Conservation (phyloP, 2,797 vertebrate species). For the Anas capensis region DNA sequence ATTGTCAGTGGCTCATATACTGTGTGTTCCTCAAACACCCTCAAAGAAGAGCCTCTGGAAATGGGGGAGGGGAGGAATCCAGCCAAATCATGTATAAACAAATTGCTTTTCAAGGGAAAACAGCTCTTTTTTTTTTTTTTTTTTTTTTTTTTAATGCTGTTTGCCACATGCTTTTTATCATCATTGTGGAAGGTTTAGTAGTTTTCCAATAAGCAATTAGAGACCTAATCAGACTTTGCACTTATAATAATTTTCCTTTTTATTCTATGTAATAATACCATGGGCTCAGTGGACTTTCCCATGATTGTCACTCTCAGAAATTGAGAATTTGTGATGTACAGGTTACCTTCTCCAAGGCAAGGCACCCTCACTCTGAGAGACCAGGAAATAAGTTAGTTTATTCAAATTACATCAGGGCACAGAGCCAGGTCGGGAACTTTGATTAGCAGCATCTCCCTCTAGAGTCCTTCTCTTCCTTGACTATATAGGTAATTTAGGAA, state of each 20-base stretch:
- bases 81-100: constrained; percentile 8
- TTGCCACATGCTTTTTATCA: background rate
- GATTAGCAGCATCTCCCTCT: background rate
- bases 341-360: background rate
- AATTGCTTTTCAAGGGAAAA: background rate
- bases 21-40: background rate
- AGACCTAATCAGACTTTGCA: background rate
- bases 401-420: background rate
- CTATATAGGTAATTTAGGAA: background rate
- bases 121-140: background rate
- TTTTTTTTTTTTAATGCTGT: background rate
- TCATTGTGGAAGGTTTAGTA: background rate
- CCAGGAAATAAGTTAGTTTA: background rate
- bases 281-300: background rate
- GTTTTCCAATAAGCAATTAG: background rate
- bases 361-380: background rate
- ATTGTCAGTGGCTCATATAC: background rate
- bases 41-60: constrained; percentile 13
- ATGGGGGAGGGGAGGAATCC: background rate
- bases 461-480: background rate
- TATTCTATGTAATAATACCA: background rate
- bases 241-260: background rate
- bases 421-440: background rate
- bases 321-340: background rate
- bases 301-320: background rate